Conservation (phyloP, 2,113 vertebrate genomes). For the Passer montanus region DNA sequence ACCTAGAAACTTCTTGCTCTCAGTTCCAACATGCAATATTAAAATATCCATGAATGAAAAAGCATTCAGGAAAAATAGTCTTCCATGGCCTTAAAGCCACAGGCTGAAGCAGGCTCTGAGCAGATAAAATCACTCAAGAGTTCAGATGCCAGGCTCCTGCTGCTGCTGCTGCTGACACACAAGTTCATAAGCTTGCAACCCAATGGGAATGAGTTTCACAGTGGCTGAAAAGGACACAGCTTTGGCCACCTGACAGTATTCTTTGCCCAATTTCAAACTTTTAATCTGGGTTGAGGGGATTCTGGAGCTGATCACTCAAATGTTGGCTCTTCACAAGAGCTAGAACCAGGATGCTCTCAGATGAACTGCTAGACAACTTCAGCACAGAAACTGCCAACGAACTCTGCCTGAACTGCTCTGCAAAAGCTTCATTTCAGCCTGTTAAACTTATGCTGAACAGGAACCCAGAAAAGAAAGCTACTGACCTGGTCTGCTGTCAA, state of each 20-base stretch:
- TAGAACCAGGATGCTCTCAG: background rate
- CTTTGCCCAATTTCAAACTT: background rate
- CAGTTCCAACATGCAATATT: background rate
- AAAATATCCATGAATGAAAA: background rate
- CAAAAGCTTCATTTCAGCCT: background rate
- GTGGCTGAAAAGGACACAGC: too few relatives aligned
- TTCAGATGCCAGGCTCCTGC: background rate
- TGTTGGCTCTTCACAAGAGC: background rate
- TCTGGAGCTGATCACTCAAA: background rate
- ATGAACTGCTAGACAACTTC: background rate
- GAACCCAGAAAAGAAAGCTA: background rate
- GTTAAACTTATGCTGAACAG: background rate
- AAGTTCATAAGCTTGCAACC: too few relatives aligned
- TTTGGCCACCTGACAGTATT: background rate
- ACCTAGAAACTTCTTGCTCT: fast-evolving
- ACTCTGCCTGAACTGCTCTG: background rate
- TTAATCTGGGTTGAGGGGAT: background rate
- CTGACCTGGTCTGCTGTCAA: background rate
- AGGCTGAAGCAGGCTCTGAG: background rate
- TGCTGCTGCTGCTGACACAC: background rate
- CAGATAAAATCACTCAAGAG: background rate
- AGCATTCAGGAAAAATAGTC: background rate
- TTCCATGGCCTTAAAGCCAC: background rate
- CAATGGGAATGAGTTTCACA: too few relatives aligned
- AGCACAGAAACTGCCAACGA: background rate